phyloP scores from a whole-genome alignment of 2,113 vertebrate genomes.

The Lamprologus ornatipinnis region DNA sequence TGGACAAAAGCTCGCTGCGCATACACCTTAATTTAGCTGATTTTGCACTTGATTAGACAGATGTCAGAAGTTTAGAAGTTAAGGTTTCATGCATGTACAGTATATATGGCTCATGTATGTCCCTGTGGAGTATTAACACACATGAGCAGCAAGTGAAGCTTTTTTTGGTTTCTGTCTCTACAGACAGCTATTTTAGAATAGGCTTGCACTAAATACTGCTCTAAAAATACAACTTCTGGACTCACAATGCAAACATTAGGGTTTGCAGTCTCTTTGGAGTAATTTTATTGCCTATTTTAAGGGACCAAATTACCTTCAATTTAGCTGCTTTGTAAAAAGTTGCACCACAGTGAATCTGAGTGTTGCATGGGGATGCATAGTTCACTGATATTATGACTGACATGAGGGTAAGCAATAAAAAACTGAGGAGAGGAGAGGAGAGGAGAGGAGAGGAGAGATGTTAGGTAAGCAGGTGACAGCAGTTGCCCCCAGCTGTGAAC shows the following conservation, averaged over 20 bases:
- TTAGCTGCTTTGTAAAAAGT: not conserved
- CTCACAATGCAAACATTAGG: not conserved
- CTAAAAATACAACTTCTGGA: conserved; percentile 18
- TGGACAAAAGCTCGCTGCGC: not conserved
- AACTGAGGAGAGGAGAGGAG: not conserved
- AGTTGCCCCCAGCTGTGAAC: conserved; percentile 62
- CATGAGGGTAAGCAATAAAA: conserved; percentile 1
- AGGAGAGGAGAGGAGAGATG: not conserved
- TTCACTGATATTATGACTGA: not conserved
- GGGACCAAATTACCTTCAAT: not conserved
- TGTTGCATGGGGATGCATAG: not conserved
- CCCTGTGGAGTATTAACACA: not conserved
- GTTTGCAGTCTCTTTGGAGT: not conserved
- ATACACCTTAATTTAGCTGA: not conserved
- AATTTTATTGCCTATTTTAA: conserved; percentile 10
- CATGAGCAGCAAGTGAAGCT: not conserved
- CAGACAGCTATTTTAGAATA: conserved; percentile 23
- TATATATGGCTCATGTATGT: not conserved
- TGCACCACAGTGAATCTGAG: not conserved
- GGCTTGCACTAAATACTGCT: conserved; percentile 21
- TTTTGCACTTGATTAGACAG: not conserved
- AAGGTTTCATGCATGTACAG: not conserved
- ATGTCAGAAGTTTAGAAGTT: not conserved
- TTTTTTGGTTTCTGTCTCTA: not conserved
- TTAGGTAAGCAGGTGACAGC: conserved; percentile 63